phyloP scores from a whole-genome alignment of 2,113 vertebrate genomes.

The Sylvicapra grimmia region DNA sequence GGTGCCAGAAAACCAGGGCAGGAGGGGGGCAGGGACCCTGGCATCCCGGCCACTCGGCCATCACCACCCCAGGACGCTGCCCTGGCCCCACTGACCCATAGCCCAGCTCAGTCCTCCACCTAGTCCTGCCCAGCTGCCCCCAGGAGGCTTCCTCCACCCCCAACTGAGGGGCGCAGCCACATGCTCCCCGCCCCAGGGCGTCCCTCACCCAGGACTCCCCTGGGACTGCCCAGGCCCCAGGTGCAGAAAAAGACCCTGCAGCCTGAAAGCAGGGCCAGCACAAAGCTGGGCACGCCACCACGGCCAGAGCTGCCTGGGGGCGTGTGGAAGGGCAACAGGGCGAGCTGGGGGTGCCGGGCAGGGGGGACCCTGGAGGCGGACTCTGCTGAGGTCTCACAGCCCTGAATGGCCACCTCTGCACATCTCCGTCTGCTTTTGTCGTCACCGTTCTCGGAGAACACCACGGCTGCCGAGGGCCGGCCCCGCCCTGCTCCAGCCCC shows the following conservation, averaged over 20 bases:
- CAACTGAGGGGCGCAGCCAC: neutral
- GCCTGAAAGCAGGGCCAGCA: neutral
- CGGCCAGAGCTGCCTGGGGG: neutral
- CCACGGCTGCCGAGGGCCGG: neutral
- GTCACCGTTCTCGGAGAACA: neutral
- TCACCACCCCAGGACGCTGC: neutral
- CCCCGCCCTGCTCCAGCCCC: neutral
- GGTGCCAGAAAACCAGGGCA: neutral
- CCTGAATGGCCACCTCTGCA: neutral
- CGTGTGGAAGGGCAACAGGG: fast-evolving
- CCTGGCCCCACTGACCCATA: neutral
- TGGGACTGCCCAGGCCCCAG: neutral
- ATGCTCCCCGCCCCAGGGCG: neutral
- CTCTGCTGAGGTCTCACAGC: neutral
- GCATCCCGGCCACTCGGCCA: neutral
- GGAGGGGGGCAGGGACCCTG: too few relatives aligned
- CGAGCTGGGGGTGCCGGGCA: fast-evolving
- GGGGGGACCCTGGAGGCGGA: neutral
- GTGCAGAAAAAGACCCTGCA: neutral
- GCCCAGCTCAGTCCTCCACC: neutral
- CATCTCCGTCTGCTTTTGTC: slow-evolving; percentile 30
- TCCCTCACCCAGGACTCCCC: neutral
- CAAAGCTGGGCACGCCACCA: neutral
- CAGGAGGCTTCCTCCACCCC: neutral
- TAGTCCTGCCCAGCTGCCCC: neutral